Conservation (phyloP, 30 jellyfish, hydroid and myxozoan species). For the Cassiopea xamachana region DNA sequence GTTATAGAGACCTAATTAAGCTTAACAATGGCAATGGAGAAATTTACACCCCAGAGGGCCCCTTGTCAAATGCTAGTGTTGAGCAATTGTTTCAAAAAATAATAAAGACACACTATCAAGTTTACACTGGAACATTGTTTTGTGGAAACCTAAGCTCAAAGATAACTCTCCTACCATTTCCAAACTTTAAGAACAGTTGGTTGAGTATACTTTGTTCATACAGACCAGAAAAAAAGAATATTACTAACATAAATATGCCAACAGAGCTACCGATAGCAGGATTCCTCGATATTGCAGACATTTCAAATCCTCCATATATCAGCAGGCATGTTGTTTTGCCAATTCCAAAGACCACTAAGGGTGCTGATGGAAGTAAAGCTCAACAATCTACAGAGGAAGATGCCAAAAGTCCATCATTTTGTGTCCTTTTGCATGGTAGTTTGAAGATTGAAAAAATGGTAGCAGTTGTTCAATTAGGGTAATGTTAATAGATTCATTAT, state of each 20-base stretch:
- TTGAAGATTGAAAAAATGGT: conserved; percentile 94
- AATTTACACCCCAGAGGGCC: conserved; percentile 76
- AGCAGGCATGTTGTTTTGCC: conserved; percentile 92
- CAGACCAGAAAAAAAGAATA: conserved; percentile 56
- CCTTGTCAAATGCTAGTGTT: conserved; percentile 49
- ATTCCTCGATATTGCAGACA: conserved; percentile 83
- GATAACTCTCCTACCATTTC: conserved; percentile 86
- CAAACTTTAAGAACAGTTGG: conserved; percentile 80
- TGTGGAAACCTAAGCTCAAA: conserved; percentile 86
- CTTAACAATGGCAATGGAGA: conserved; percentile 79
- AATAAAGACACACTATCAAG: conserved; percentile 68
- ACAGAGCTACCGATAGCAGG: conserved; percentile 71
- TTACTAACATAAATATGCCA: conserved; percentile 54
- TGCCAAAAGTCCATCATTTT: conserved; percentile 82
- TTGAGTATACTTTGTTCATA: conserved; percentile 45
- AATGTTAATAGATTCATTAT: background rate
- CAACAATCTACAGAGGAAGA: conserved; percentile 66
- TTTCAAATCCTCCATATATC: conserved; percentile 83
- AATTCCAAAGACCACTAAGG: conserved; percentile 18
- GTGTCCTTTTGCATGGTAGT: conserved; percentile 96
- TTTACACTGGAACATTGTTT: conserved; percentile 62
- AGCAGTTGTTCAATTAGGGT: conserved; percentile 87
- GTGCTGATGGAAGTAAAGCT: background rate
- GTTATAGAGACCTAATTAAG: conserved; percentile 66
- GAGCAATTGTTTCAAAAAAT: conserved; percentile 68